These are phyloP conservation scores for Pammene aurita DNA, from an alignment of 2,888 invertebrate genomes.

Conservation along the genomic window DNA sequence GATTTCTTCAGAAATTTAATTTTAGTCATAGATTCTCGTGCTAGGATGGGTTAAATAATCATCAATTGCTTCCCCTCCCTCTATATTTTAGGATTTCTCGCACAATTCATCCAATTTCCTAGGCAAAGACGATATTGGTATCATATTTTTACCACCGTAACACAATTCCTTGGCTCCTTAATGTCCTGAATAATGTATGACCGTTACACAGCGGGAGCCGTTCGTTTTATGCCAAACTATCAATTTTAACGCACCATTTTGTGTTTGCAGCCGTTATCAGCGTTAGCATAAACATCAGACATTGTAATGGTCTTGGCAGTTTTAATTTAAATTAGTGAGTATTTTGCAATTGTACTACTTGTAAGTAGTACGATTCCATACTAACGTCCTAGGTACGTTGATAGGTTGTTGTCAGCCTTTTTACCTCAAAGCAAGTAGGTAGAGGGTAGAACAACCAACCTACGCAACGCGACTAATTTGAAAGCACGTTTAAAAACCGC, in stretches of 20 bases:
- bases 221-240: conserved; percentile 17
- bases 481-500: too few relatives aligned
- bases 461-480: too few relatives aligned
- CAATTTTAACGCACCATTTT: conserved; percentile 24
- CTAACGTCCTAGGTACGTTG: neutral
- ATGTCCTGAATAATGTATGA: conserved; percentile 23
- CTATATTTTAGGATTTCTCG: too few relatives aligned
- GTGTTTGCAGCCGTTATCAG: conserved; percentile 15
- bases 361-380: too few relatives aligned
- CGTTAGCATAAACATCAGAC: neutral
- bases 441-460: too few relatives aligned
- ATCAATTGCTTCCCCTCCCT: too few relatives aligned
- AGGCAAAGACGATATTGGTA: neutral
- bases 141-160: neutral
- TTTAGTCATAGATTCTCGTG: too few relatives aligned
- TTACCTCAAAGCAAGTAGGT: too few relatives aligned
- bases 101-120: too few relatives aligned
- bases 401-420: too few relatives aligned
- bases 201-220: conserved; percentile 11
- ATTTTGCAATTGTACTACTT: neutral
- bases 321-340: neutral
- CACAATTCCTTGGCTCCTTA: neutral
- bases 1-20: too few relatives aligned
- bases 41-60: too few relatives aligned
- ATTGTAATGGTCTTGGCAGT: neutral